Evolutionary conservation across 2,797 vertebrate genomes (phyloP), one percentile per base, ranked within the genome.

Genomic region (Chelon auratus): DNA sequence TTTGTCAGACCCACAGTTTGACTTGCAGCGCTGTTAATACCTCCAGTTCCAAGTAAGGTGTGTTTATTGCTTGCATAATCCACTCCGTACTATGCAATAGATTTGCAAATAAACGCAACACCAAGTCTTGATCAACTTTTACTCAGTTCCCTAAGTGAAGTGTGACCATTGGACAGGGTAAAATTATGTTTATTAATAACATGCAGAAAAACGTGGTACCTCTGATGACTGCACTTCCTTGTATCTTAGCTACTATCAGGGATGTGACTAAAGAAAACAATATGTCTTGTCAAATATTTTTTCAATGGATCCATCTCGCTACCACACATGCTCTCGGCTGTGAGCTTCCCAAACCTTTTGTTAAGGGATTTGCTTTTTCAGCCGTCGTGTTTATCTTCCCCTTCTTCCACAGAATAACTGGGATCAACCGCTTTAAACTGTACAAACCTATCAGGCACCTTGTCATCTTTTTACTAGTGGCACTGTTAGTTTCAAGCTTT

Each of bases 281-380:
- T 47, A 42, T 30, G 3, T 53, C n/a, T 51, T 22, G 0, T 0
- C 15, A 40, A 13, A 40, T 40, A 40, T 40, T n/a, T 45, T 6
- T 33, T 33, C 7, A 33, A 7, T 33, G 30, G 7, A 33, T 33
- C 5, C 7, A 33, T 7, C 7, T 33, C 7, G 7, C 30, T 33
- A 33, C 5, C 30, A 33, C 30, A 33, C 5, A 33, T 33, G 42
- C 20, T 62, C 48, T 63, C 62, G 42, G 10, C 70, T 54, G 20
- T 65, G 55, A 8, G 36, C 51, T 33, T 9, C 2, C 22, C 40
- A 43, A 68, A 69, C 37, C 73, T 57, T 73, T 87, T 87, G 67
- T 85, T 71, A 57, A 36, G 66, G 62, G 82, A 84, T 85, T 78
- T 15, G 5, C 7, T 33, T 84, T 61, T 61, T 61, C 52, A 39